Percentiles rank a stretch among this genome's conserved stretches.
phyloP scores from a whole-genome alignment of 2,888 invertebrate species.

The Lycaena phlaeas region DNA sequence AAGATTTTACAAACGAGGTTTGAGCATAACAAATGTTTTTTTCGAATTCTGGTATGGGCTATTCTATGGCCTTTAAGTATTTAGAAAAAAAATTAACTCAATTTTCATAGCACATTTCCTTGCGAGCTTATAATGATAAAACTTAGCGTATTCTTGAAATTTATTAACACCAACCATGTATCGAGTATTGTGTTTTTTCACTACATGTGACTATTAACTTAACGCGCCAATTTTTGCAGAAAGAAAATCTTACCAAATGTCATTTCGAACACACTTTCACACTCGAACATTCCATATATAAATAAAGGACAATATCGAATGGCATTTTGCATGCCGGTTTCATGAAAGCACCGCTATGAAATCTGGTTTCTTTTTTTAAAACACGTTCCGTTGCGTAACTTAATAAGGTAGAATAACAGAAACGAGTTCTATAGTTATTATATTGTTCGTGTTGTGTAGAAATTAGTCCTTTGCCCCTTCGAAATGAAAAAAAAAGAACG shows the following conservation, averaged over 20 bases:
- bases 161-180: too few species aligned
- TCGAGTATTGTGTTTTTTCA: too few species aligned
- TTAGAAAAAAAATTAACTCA: too few species aligned
- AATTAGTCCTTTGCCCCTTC: conserved; percentile 24
- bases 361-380: conserved; percentile 48
- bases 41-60: too few species aligned
- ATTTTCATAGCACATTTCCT: too few species aligned
- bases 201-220: too few species aligned
- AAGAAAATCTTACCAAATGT: conserved; percentile 12
- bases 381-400: conserved; percentile 40
- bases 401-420: conserved; percentile 27
- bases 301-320: conserved; percentile 19
- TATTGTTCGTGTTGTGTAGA: conserved; percentile 28
- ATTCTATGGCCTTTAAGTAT: too few species aligned
- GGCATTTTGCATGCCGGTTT: conserved; percentile 30
- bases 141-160: too few species aligned
- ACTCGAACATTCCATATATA: conserved; percentile 11
- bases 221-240: too few species aligned
- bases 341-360: conserved; percentile 36
- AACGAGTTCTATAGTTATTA: conserved; percentile 25
- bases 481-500: conserved; percentile 13
- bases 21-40: too few species aligned
- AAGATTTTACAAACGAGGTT: too few species aligned
- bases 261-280: conserved; percentile 16
- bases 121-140: too few species aligned